phyloP scores from a whole-genome alignment of 2,888 invertebrate genomes.

The Nymphalis polychloros region DNA sequence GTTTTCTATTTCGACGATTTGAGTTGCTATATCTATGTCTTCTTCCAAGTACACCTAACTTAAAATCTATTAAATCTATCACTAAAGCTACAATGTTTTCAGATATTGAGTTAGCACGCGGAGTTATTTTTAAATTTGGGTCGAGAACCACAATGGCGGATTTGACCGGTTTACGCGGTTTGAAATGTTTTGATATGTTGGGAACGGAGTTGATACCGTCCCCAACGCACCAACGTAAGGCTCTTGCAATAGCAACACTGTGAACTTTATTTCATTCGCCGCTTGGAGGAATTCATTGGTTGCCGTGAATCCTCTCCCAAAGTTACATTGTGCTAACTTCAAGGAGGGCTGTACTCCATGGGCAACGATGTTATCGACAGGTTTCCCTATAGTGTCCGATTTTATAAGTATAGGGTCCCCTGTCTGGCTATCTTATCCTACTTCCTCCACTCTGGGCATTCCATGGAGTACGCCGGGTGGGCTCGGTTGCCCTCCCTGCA shows the following conservation, averaged over 20 bases:
- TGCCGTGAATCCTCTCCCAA: background rate
- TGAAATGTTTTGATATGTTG: background rate
- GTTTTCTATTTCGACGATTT: background rate
- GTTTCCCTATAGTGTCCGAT: too few species aligned
- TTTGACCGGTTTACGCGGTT: background rate
- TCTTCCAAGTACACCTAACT: background rate
- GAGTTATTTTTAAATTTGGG: background rate
- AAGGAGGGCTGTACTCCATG: too few species aligned
- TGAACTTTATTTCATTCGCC: background rate
- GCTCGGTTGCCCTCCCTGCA: too few species aligned
- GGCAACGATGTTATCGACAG: too few species aligned
- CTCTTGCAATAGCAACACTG: background rate
- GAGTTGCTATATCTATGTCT: background rate
- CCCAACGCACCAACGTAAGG: background rate
- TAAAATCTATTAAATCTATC: background rate
- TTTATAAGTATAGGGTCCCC: too few species aligned
- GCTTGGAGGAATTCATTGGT: background rate
- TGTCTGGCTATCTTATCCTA: too few species aligned
- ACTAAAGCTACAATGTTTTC: background rate
- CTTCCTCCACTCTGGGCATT: too few species aligned
- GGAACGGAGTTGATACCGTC: background rate
- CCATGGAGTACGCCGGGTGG: too few species aligned
- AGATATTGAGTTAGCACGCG: fast-evolving
- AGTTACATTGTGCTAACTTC: background rate
- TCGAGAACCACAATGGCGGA: background rate